A percentile compares a stretch with the other conserved stretches of the same genome.
These are phyloP conservation scores for Suncus etruscus DNA, from an alignment of 2,113 vertebrate species.

Conservation along the genomic window DNA sequence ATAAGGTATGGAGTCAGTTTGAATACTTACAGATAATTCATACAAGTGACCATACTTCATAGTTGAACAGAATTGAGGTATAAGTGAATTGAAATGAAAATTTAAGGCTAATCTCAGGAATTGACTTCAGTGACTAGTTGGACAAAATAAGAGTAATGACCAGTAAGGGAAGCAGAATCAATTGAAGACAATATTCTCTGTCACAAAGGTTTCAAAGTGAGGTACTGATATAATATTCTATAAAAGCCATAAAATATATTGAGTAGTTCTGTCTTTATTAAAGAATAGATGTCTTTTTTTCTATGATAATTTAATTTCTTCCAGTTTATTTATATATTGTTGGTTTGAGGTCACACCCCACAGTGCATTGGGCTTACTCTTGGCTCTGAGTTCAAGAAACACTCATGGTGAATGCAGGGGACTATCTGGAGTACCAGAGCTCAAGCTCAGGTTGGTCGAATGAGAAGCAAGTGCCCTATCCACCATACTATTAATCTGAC, in stretches of 20 bases:
- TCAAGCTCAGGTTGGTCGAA: too few relatives aligned
- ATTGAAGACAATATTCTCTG: neutral
- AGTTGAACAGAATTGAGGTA: neutral
- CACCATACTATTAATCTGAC: too few relatives aligned
- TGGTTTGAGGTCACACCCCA: too few relatives aligned
- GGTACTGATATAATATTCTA: neutral
- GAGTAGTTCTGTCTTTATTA: neutral
- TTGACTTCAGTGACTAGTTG: neutral
- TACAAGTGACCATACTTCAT: neutral
- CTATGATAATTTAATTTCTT: neutral
- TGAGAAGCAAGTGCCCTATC: too few relatives aligned
- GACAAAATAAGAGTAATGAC: neutral
- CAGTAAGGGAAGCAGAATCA: neutral
- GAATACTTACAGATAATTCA: constrained; percentile 13
- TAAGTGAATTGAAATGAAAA: neutral
- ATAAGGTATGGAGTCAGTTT: neutral
- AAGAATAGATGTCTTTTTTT: neutral
- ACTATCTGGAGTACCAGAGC: too few relatives aligned
- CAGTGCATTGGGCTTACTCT: too few relatives aligned
- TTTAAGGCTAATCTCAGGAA: neutral
- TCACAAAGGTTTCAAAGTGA: neutral
- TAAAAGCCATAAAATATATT: neutral
- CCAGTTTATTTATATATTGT: too few relatives aligned
- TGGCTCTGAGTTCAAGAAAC: too few relatives aligned
- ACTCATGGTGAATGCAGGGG: too few relatives aligned